Evolutionary conservation across 2,113 vertebrate genomes (phyloP).

Genomic region (Pipa parva): DNA sequence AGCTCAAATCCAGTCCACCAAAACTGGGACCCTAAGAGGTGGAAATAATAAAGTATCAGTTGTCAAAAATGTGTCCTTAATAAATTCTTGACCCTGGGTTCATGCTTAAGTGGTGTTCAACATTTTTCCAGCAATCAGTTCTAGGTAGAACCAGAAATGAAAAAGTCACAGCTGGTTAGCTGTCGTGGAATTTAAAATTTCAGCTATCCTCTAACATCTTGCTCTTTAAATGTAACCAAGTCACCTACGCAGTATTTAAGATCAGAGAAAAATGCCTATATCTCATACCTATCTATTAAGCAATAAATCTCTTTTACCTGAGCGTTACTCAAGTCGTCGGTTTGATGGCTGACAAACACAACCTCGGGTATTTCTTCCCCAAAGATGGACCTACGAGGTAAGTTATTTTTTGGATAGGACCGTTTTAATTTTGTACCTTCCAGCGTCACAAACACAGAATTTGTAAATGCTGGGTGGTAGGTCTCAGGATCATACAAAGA

Average conservation of each 20-base stretch:
- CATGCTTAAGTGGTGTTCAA: too few species aligned
- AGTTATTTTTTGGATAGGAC: conserved; percentile 69
- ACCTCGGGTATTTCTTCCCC: conserved; percentile 63
- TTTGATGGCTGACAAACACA: conserved; percentile 62
- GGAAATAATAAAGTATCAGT: too few species aligned
- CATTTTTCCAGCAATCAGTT: too few species aligned
- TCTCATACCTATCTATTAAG: not conserved
- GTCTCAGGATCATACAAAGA: conserved; percentile 71
- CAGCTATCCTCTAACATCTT: too few species aligned
- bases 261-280: too few species aligned
- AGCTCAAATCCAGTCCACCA: too few species aligned
- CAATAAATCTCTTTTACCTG: conserved; percentile 55
- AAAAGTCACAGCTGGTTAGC: too few species aligned
- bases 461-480: conserved; percentile 68
- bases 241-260: not conserved
- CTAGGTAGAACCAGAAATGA: too few species aligned
- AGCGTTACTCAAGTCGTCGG: conserved; percentile 65
- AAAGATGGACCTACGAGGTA: conserved; percentile 67
- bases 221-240: not conserved
- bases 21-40: too few species aligned
- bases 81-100: too few species aligned
- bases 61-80: too few species aligned
- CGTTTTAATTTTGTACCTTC: conserved; percentile 70
- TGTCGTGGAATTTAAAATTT: too few species aligned
- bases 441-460: conserved; percentile 72